Evolutionary conservation across 1,140 invertebrate species (phyloP).

Genomic region (Holotrichia oblita): DNA sequence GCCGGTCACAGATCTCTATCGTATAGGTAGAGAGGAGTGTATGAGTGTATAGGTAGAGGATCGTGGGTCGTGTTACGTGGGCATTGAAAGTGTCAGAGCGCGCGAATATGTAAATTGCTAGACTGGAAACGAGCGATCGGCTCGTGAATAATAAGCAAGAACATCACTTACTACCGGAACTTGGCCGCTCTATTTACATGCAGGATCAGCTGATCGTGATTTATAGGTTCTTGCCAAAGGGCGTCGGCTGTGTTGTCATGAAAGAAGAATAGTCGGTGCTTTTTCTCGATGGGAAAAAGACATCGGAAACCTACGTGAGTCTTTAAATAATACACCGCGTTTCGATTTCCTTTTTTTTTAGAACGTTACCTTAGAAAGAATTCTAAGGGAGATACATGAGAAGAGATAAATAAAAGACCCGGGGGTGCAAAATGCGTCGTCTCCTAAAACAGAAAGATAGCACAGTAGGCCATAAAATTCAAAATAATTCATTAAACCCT

Average conservation of each 20-base stretch:
- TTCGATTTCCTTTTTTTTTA: not conserved
- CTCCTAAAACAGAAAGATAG: not conserved
- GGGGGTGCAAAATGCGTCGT: not conserved
- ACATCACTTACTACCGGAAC: not conserved
- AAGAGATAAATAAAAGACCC: slow-evolving; percentile 7
- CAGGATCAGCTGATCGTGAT: not conserved
- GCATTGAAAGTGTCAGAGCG: slow-evolving; percentile 43
- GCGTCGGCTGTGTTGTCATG: not conserved
- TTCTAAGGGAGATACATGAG: not conserved
- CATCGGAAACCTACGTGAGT: not conserved
- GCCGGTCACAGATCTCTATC: slow-evolving; percentile 45
- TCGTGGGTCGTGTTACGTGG: slow-evolving; percentile 42
- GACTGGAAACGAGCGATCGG: slow-evolving; percentile 40
- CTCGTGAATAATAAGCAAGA: slow-evolving; percentile 15
- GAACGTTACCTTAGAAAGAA: not conserved
- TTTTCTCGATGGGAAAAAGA: slow-evolving; percentile 1
- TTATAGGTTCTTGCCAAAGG: not conserved
- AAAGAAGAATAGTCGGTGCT: not conserved
- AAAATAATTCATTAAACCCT: not conserved
- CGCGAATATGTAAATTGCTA: slow-evolving; percentile 37
- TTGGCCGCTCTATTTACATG: slow-evolving; percentile 15
- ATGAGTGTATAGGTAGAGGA: slow-evolving; percentile 45
- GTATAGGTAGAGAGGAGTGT: slow-evolving; percentile 44
- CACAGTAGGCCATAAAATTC: not conserved
- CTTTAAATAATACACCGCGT: not conserved